A percentile compares a stretch with the other conserved stretches of the same genome.
phyloP scores from a whole-genome alignment of 2,888 invertebrate genomes.

The Agriopis leucophaearia region DNA sequence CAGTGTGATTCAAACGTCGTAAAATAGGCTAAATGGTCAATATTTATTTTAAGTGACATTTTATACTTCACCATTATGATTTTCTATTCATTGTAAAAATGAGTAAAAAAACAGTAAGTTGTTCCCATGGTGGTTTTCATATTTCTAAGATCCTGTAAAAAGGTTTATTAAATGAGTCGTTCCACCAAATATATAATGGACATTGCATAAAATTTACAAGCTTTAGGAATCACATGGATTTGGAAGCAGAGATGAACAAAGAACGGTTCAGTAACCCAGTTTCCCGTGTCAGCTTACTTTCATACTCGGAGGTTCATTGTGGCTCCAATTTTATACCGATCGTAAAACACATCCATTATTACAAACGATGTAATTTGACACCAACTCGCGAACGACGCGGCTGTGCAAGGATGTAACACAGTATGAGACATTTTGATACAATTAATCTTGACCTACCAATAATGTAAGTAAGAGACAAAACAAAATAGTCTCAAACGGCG shows the following conservation, averaged over 20 bases:
- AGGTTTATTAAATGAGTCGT: too few relatives aligned
- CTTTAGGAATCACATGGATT: background rate
- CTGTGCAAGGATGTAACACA: background rate
- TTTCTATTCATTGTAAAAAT: background rate
- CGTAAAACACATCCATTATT: conserved; percentile 28
- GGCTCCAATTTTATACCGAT: conserved; percentile 17
- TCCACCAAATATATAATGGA: too few relatives aligned
- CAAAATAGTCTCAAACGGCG: background rate
- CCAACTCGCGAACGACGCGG: conserved; percentile 9
- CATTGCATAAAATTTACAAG: too few relatives aligned
- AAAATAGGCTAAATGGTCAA: background rate
- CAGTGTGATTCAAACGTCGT: conserved; percentile 1
- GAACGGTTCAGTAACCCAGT: background rate
- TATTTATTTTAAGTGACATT: background rate
- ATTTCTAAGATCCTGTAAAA: too few relatives aligned
- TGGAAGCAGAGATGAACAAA: background rate
- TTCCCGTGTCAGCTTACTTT: background rate
- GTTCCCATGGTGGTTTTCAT: too few relatives aligned
- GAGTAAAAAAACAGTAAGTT: too few relatives aligned
- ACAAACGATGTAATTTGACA: conserved; percentile 22
- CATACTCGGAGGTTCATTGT: conserved; percentile 4
- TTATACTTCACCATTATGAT: too few relatives aligned
- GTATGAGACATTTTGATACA: background rate
- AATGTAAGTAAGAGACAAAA: too few relatives aligned
- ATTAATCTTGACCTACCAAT: background rate